Conservation (phyloP, 2,888 invertebrate species). For the Copidosoma aretas region DNA sequence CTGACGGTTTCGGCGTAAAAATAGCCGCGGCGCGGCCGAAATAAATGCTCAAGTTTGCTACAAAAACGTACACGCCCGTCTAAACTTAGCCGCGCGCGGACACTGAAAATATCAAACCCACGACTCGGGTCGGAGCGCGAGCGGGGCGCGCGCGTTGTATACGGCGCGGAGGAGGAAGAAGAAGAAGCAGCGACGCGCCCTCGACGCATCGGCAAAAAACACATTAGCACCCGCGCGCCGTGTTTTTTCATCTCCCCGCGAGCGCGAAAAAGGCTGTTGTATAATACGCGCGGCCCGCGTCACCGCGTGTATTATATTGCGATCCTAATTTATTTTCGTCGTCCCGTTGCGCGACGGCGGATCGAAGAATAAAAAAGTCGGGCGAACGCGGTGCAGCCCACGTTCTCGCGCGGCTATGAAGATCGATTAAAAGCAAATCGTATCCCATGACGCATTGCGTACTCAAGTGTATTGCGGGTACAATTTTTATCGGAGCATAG, state of each 20-base stretch:
- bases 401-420: no score
- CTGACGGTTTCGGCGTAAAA: no score
- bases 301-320: neutral
- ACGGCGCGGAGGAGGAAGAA: neutral
- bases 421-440: no score
- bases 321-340: constrained; percentile 7
- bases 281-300: constrained; percentile 1
- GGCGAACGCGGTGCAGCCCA: no score
- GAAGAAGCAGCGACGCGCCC: neutral
- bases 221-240: no score
- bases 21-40: neutral
- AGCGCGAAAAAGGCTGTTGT: neutral
- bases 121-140: no score
- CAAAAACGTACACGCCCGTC: neutral
- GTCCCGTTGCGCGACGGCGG: constrained; percentile 27
- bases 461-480: no score
- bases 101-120: no score
- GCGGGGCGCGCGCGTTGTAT: neutral
- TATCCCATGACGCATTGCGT: no score
- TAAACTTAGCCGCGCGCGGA: neutral
- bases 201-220: constrained; percentile 9
- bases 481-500: no score
- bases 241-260: neutral
- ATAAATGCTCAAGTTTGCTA: neutral
- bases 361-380: neutral